phyloP scores from a whole-genome alignment of 2,113 vertebrate genomes.

The Etia nguti region DNA sequence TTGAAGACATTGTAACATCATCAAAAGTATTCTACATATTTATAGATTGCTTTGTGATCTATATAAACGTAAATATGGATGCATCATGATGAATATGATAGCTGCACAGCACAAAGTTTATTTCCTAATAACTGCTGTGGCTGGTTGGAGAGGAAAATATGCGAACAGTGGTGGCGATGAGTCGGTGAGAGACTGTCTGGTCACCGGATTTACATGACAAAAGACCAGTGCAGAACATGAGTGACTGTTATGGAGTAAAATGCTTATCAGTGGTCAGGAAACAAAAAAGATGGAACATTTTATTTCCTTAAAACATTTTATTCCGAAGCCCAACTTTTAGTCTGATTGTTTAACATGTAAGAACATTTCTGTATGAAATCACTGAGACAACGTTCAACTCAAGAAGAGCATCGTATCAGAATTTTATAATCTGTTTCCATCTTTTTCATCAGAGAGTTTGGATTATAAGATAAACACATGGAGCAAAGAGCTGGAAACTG shows the following conservation, averaged over 20 bases:
- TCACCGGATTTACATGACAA: conserved; percentile 65
- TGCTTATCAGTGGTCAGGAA: not conserved
- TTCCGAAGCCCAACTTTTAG: not conserved
- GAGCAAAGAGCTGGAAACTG: not conserved
- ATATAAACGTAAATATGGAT: not conserved
- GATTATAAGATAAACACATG: not conserved
- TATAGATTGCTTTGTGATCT: no score
- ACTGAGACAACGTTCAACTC: not conserved
- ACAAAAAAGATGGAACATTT: not conserved
- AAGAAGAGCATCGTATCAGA: not conserved
- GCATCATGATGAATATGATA: not conserved
- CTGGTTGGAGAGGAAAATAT: not conserved
- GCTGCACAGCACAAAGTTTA: not conserved
- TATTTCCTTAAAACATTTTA: not conserved
- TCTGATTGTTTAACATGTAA: not conserved
- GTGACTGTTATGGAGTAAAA: not conserved
- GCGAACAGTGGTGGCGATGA: conserved; percentile 1
- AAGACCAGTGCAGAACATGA: conserved; percentile 35
- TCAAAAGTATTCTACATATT: not conserved
- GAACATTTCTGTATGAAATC: not conserved
- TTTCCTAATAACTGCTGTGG: not conserved
- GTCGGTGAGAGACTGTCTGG: conserved; percentile 17
- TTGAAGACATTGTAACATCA: not conserved
- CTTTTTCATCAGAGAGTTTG: not conserved
- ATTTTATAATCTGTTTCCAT: not conserved